Base-by-base conservation (phyloP, 1,140 invertebrate species). In the Neodiprion lecontei region DNA sequence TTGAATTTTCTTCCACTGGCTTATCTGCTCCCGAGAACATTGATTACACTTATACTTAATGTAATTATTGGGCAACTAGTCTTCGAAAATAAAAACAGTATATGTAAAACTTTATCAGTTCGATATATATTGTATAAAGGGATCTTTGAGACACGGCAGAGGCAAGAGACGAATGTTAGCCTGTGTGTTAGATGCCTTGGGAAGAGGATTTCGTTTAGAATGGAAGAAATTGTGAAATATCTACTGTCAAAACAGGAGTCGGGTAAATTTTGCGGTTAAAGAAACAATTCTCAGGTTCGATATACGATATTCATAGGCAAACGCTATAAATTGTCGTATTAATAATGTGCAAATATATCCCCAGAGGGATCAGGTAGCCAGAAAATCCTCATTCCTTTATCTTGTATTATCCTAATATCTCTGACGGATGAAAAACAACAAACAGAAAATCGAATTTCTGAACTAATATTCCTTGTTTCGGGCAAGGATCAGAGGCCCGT, bases 401-500 rank as follows among this genome's bases (percentile, higher is more conserved):
- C 53, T 9, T 9, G 11, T 40, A 40, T 40, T 40, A 5, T 40
- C 28, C 28, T 5, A 40, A 40, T 40, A 40, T 40, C 28, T 40
- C 28, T 17, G 11, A 40, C n/a, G 53, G 8, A 61, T 61, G 3
- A 0, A 7, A 61, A 61, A 61, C 28, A 40, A 40, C 28, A 40
- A 40, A 3, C 28, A 40, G 28, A 40, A 61, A 14, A 14, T 7
- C 53, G 7, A 61, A 61, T 9, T 23, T 12, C 47, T 69, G 68
- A 79, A 81, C 76, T 83, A 82, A 82, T 82, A 72, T 81, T 76
- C 77, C 76, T 82, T 80, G 79, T 86, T 84, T 84, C 85, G 84
- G 77, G 83, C 76, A 84, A 90, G 89, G 91, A 92, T 83, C 91
- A 92, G 84, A 85, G 92, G 74, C 91, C 91, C 73, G 89, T 94